A percentile compares a stretch with the other conserved stretches of the same genome.
These are phyloP conservation scores for Parnassius apollo DNA, from an alignment of 2,888 invertebrate species.

Conservation along the genomic window DNA sequence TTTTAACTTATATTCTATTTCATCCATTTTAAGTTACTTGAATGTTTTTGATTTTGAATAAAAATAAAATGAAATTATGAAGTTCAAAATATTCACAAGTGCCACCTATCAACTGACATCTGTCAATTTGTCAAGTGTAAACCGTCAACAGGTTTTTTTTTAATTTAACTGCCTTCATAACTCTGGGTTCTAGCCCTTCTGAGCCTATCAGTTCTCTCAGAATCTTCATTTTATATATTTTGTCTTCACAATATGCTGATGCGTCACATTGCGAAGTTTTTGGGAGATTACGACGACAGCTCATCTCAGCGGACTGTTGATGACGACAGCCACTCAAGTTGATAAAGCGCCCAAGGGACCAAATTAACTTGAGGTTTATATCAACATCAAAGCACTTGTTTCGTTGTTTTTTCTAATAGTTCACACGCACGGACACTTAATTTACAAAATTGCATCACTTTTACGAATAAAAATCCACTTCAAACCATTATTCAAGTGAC, in stretches of 20 bases:
- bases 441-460: not conserved
- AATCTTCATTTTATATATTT: too few relatives aligned
- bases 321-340: too few relatives aligned
- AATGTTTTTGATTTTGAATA: not conserved
- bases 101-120: not conserved
- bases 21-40: conserved; percentile 71
- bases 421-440: not conserved
- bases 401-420: not conserved
- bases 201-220: too few relatives aligned
- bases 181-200: too few relatives aligned
- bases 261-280: too few relatives aligned
- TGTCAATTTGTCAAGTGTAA: not conserved
- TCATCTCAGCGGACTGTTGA: too few relatives aligned
- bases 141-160: not conserved
- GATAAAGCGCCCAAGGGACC: too few relatives aligned
- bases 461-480: too few relatives aligned
- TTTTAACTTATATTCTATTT: conserved; percentile 82
- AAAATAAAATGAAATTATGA: not conserved
- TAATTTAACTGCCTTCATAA: not conserved
- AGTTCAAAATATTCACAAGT: not conserved
- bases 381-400: not conserved
- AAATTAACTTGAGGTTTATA: too few relatives aligned
- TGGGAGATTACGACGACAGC: too few relatives aligned
- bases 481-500: too few relatives aligned
- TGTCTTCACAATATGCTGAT: too few relatives aligned